Percentiles rank a stretch among this genome's conserved stretches.
Conservation (phyloP, 2,888 invertebrate genomes). For the Coecobrya sp. region DNA sequence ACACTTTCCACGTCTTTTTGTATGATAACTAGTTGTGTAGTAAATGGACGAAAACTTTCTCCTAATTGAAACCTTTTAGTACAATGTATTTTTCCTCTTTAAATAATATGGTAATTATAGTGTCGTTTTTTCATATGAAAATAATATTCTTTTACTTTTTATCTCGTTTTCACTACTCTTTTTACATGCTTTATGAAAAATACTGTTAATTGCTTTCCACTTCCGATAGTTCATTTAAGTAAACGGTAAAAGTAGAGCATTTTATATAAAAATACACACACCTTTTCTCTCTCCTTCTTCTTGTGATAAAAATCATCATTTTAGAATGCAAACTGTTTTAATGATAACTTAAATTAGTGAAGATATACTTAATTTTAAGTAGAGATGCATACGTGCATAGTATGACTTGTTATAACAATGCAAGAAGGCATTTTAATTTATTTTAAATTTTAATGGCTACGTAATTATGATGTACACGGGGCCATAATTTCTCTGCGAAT, state of each 20-base stretch:
- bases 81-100: slow-evolving; percentile 1
- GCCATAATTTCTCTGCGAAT: no score
- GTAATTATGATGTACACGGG: no score
- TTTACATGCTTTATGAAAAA: not conserved
- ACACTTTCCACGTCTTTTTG: no score
- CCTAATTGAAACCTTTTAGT: slow-evolving; percentile 35
- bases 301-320: slow-evolving; percentile 20
- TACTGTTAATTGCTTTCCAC: not conserved
- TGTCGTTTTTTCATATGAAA: not conserved
- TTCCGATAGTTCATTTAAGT: not conserved
- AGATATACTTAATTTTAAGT: no score
- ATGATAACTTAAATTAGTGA: no score
- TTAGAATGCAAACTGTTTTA: not conserved
- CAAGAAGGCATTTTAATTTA: no score
- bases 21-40: no score
- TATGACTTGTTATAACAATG: no score
- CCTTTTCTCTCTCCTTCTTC: slow-evolving; percentile 1
- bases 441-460: no score
- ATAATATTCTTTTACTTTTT: slow-evolving; percentile 23
- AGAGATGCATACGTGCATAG: no score
- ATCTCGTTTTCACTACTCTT: not conserved
- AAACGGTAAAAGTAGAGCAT: not conserved
- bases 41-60: no score
- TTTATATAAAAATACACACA: not conserved
- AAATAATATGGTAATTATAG: no score